Conservation (phyloP, 1,140 invertebrate species). For the Neodiprion virginianus region DNA sequence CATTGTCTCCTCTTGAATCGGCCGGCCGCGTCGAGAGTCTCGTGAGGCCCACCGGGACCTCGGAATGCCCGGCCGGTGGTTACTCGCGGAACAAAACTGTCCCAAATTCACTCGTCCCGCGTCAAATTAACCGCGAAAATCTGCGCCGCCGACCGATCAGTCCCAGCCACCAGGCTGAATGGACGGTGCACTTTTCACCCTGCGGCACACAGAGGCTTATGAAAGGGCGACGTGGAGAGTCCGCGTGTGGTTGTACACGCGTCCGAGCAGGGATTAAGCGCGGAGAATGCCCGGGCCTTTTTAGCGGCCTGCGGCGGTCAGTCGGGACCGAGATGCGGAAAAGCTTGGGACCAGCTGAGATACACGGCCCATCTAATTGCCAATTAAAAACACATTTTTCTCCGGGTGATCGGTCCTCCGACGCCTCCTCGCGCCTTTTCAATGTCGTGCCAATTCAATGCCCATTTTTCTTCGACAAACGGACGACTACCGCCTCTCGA, state of each 20-base stretch:
- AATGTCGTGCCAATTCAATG: constrained; percentile 12
- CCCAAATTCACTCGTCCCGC: background rate
- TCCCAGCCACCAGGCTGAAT: too few species aligned
- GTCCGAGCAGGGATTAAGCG: background rate
- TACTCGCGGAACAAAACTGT: too few species aligned
- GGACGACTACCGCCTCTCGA: background rate
- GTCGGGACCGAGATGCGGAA: background rate
- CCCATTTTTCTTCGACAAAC: constrained; percentile 2
- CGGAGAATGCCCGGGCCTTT: background rate
- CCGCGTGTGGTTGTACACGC: background rate
- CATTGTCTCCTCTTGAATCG: too few species aligned
- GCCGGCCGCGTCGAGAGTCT: too few species aligned
- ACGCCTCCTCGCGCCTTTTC: constrained; percentile 18
- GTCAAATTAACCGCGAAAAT: constrained; percentile 4
- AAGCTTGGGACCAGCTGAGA: constrained; percentile 9
- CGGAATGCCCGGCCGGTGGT: too few species aligned
- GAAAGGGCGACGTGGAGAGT: too few species aligned
- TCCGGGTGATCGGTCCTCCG: constrained; percentile 26
- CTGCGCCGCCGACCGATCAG: too few species aligned
- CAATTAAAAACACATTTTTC: constrained; percentile 60
- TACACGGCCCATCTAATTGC: constrained; percentile 53
- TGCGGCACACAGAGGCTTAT: too few species aligned
- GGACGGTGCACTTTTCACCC: too few species aligned
- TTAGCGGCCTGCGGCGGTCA: background rate
- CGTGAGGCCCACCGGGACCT: too few species aligned